Evolutionary conservation across 2,888 invertebrate species (phyloP).

Genomic region (Tachina grossa): DNA sequence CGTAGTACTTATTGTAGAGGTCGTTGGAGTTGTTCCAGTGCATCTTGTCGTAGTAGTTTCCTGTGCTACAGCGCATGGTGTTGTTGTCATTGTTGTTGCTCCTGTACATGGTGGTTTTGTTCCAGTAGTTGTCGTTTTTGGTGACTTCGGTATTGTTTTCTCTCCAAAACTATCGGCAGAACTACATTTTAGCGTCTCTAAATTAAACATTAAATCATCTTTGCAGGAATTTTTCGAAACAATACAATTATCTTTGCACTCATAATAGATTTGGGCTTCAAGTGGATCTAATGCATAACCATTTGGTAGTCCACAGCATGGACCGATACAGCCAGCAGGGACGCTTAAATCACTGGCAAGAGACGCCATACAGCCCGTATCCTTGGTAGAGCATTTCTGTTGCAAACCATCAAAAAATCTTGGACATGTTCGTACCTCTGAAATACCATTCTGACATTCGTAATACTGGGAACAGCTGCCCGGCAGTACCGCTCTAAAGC

Average conservation of each 20-base stretch:
- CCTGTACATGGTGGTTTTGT: conserved; percentile 4
- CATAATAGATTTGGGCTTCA: conserved; percentile 69
- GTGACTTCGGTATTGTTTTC: conserved; percentile 34
- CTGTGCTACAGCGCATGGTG: conserved; percentile 21
- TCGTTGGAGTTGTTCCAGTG: conserved; percentile 11
- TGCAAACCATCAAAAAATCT: conserved; percentile 74
- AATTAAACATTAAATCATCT: conserved; percentile 67
- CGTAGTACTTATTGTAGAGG: conserved; percentile 3
- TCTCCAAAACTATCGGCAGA: conserved; percentile 51
- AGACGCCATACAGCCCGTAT: conserved; percentile 76
- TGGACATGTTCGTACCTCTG: conserved; percentile 74
- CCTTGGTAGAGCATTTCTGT: conserved; percentile 75
- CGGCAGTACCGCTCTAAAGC: conserved; percentile 78
- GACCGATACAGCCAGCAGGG: conserved; percentile 57
- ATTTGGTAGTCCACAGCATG: conserved; percentile 64
- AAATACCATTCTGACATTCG: conserved; percentile 76
- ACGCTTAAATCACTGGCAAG: background rate
- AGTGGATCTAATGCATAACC: conserved; percentile 69
- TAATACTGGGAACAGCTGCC: conserved; percentile 80
- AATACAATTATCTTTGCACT: conserved; percentile 65
- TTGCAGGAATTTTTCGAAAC: conserved; percentile 47
- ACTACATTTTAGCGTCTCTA: conserved; percentile 66
- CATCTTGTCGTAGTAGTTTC: conserved; percentile 31
- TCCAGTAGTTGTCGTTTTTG: too few relatives aligned
- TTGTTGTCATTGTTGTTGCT: conserved; percentile 48